Evolutionary conservation across 2,113 vertebrate genomes (phyloP).

Genomic region (Nibea coibor): DNA sequence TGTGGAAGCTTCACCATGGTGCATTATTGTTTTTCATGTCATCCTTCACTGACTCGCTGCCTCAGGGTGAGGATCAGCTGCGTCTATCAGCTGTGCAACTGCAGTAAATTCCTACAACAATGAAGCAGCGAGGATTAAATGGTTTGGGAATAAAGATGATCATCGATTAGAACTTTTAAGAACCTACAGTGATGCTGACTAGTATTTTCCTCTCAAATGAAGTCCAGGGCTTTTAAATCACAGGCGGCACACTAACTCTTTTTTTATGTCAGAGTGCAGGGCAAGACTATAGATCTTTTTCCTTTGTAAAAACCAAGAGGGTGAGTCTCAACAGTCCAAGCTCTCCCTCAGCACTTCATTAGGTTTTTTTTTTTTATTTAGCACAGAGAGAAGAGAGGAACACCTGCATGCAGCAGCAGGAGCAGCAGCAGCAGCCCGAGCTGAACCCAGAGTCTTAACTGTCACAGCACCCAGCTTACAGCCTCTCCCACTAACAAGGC

Average conservation of each 20-base stretch:
- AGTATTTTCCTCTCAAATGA: conserved; percentile 54
- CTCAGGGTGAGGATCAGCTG: conserved; percentile 20
- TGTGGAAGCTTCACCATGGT: background rate
- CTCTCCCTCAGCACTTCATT: conserved; percentile 60
- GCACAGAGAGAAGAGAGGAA: conserved; percentile 31
- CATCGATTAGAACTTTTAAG: conserved; percentile 59
- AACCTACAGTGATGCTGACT: conserved; percentile 59
- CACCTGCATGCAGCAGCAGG: conserved; percentile 52
- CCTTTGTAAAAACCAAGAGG: conserved; percentile 51
- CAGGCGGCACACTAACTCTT: conserved; percentile 35
- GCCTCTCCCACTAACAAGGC: conserved; percentile 1
- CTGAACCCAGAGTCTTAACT: conserved; percentile 23
- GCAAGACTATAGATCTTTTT: conserved; percentile 56
- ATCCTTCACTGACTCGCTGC: conserved; percentile 17
- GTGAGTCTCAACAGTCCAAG: conserved; percentile 47
- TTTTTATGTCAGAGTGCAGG: conserved; percentile 40
- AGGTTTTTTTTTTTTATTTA: conserved; percentile 30
- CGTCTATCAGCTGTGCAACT: conserved; percentile 27
- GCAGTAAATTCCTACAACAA: conserved; percentile 25
- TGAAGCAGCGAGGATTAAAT: conserved; percentile 27
- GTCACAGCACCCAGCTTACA: conserved; percentile 17
- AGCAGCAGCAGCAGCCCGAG: conserved; percentile 14
- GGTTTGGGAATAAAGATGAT: conserved; percentile 2
- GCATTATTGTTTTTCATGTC: conserved; percentile 7
- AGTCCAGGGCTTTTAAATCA: conserved; percentile 54